Evolutionary conservation across 2,888 invertebrate species (phyloP).

Genomic region (Boloria euphrosyne): DNA sequence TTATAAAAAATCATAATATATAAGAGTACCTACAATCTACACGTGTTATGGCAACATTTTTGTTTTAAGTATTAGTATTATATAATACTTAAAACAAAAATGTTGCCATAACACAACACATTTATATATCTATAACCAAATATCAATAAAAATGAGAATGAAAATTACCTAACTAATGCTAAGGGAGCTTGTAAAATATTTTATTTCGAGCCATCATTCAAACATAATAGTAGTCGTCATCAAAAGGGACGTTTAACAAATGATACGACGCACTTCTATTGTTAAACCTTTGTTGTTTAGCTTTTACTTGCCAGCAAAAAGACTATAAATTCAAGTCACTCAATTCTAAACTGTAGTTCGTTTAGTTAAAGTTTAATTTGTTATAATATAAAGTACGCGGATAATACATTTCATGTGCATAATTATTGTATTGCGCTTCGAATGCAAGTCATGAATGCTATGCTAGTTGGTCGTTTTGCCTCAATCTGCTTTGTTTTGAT

Average conservation of each 20-base stretch:
- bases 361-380: slow-evolving; percentile 8
- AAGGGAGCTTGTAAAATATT: slow-evolving; percentile 48
- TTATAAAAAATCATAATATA: no score
- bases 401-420: slow-evolving; percentile 81
- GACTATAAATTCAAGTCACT: slow-evolving; percentile 7
- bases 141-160: neutral
- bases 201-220: slow-evolving; percentile 69
- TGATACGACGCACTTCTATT: slow-evolving; percentile 78
- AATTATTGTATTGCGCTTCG: slow-evolving; percentile 79
- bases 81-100: no score
- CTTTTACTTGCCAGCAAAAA: slow-evolving; percentile 48
- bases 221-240: slow-evolving; percentile 78
- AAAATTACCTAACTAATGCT: slow-evolving; percentile 1
- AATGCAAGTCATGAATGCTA: slow-evolving; percentile 69
- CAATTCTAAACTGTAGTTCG: slow-evolving; percentile 13
- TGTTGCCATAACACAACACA: no score
- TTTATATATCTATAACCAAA: no score
- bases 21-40: no score
- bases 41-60: no score
- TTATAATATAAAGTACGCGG: slow-evolving; percentile 58
- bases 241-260: slow-evolving; percentile 81
- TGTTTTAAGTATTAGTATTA: no score
- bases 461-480: slow-evolving; percentile 50
- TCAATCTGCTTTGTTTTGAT: slow-evolving; percentile 5
- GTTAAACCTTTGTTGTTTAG: slow-evolving; percentile 77